Base-by-base conservation (phyloP, 2,888 invertebrate genomes). In the Dicyrtomina minuta region DNA sequence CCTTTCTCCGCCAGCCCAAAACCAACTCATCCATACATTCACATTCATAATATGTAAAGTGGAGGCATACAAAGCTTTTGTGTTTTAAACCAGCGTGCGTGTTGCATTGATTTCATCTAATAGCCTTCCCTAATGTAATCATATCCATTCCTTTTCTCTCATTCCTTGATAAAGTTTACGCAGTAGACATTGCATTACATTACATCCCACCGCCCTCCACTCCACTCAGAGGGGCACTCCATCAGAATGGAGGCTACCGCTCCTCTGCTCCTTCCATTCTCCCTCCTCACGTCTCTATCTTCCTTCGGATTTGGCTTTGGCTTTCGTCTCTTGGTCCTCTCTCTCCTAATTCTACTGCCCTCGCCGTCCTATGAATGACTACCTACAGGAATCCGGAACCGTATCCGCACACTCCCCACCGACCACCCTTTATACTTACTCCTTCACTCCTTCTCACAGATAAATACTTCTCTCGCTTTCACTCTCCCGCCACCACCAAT, bases 91-190 rank as follows among this genome's bases (percentile, higher is more conserved):
- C 24, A 69, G 51, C 33, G 33, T 64, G 26, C 51, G 46, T 66
- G 59, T 60, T 68, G 24, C 66, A 72, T 72, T 72, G 70, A 70
- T 68, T 72, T 60, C 39, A 65, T 64, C 70, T 70, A 68, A 70
- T 68, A 65, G 68, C 55, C 65, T 68, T 65, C 33, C 44, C 56
- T 66, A 70, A 70, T 72, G 69, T 55, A 72, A 72, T 72, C 66
- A 65, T 72, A 62, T 58, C 56, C 66, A 66, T 66, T 66, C 66
- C 66, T 24, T 43, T 22, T 51, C 55, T 33, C 33, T 33, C 33
- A 33, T 33, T 33, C 61, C 44, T 10, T 46, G 15, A 39, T 41
- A 39, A 62, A 62, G 22, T 62, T 62, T 26, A 46, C 58, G 26
- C 60, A 55, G 24, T 6, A 6, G 13, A 4, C 55, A 20, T 55